A percentile compares a stretch with the other conserved stretches of the same genome.
phyloP scores from a whole-genome alignment of 2,888 invertebrate genomes.

The Galerucella pusilla region DNA sequence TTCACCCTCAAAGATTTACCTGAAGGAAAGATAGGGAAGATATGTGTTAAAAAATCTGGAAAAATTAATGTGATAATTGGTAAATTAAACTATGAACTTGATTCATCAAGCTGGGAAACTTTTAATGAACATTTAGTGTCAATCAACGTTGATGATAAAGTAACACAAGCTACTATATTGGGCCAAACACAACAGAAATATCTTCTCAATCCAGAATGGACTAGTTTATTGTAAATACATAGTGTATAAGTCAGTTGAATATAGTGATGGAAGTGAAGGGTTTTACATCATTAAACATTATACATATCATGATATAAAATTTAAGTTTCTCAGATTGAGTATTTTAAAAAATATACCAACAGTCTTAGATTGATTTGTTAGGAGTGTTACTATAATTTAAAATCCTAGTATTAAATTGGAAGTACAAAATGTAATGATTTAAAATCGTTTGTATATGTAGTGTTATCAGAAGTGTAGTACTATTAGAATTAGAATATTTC shows the following conservation, averaged over 20 bases:
- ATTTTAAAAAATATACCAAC: no score
- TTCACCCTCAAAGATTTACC: slow-evolving; percentile 38
- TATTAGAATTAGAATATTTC: no score
- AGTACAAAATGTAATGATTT: background rate
- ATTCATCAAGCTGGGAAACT: slow-evolving; percentile 32
- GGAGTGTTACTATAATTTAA: background rate
- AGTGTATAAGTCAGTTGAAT: background rate
- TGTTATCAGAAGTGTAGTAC: no score
- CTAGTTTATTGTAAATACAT: background rate
- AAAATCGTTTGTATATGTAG: no score
- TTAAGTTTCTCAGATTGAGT: no score
- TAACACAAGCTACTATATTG: slow-evolving; percentile 32
- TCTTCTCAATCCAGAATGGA: slow-evolving; percentile 40
- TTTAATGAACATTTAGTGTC: slow-evolving; percentile 39
- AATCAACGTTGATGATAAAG: slow-evolving; percentile 26
- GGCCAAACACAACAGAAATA: slow-evolving; percentile 37
- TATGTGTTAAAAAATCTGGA: slow-evolving; percentile 45
- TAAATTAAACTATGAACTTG: slow-evolving; percentile 38
- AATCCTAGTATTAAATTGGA: background rate
- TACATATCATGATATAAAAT: no score
- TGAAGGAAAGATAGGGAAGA: slow-evolving; percentile 45
- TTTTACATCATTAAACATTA: no score
- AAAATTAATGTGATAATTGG: slow-evolving; percentile 41
- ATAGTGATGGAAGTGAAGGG: no score
- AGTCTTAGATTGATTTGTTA: background rate